Percentiles rank a stretch among this genome's conserved stretches.
These are phyloP conservation scores for honey bee (Apis mellifera) DNA, from an alignment of 1,140 invertebrate species.

Conservation along the genomic window DNA sequence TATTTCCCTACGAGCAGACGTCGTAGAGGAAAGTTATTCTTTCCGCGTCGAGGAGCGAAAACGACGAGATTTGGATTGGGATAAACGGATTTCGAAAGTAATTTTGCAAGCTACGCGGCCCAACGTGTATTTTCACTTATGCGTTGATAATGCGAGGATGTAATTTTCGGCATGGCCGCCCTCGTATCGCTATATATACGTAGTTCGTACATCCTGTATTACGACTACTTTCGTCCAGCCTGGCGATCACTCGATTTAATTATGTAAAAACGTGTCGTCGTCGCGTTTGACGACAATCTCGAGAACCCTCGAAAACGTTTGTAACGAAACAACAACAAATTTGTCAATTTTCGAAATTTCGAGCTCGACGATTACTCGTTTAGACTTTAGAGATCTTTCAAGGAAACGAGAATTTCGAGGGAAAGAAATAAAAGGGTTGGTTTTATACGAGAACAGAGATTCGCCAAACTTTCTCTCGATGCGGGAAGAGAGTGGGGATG, in stretches of 20 bases:
- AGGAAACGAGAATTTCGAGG: no score
- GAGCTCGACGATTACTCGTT: no score
- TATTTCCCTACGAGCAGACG: no score
- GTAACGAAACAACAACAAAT: not conserved
- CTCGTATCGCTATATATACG: not conserved
- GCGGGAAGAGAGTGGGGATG: not conserved
- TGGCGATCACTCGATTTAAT: not conserved
- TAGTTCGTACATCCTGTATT: constrained; percentile 20
- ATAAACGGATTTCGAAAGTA: constrained; percentile 44
- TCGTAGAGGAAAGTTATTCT: not conserved
- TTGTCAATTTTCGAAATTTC: not conserved
- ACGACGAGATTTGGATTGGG: constrained; percentile 25
- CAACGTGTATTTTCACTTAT: constrained; percentile 14
- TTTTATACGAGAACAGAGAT: no score
- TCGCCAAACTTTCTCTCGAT: no score
- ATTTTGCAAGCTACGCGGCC: constrained; percentile 2
- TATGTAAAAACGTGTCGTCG: constrained; percentile 31
- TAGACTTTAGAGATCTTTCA: no score
- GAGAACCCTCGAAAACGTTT: not conserved
- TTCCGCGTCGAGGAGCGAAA: constrained; percentile 3
- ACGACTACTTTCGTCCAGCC: constrained; percentile 19
- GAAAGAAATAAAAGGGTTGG: no score
- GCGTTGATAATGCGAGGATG: constrained; percentile 28
- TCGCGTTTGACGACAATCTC: not conserved
- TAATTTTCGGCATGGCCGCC: constrained; percentile 42